Evolutionary conservation across 2,888 invertebrate species (phyloP), one percentile per base, ranked within the genome.

Genomic region (Carpatolechia fugitivella): DNA sequence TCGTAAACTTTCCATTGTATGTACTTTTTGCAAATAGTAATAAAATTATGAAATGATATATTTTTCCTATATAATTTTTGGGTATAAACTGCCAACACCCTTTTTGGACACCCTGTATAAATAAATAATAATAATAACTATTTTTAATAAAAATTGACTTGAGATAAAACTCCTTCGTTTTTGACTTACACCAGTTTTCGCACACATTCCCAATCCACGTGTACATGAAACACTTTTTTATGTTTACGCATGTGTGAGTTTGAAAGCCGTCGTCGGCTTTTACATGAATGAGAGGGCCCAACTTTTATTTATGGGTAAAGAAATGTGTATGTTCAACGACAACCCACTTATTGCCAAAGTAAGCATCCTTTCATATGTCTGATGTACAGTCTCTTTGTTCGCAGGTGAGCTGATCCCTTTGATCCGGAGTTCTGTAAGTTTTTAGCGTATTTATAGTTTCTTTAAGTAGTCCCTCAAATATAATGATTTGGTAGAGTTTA

Each of bases 241-340:
- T 46, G 29, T 1, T 18, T 58, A 57, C 66, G 55, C 60, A 60
- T 60, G 56, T 62, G 62, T 56, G 65, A 60, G 71, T 68, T 67
- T 75, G 69, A 80, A 78, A 78, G 78, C 64, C 74, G 57, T 57
- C 66, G 65, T 57, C 66, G 65, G 69, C 67, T 76, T 73, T 69
- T 71, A 64, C 69, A 62, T 71, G 71, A 78, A 75, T 71, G 72
- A 69, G 66, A 64, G 63, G 67, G 73, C 72, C 75, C 68, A 80
- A 74, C 66, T 72, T 74, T 75, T 64, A 72, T 66, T 67, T 63
- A 65, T 58, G 60, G 62, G 64, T 68, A 65, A 68, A 69, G 69
- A 66, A 66, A 68, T 63, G 60, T 56, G 64, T n/a, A n/a, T 56
- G 63, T 65, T 71, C 63, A 70, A 69, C 68, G 67, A 65, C 60